Base-by-base conservation (phyloP, 2,113 vertebrate species). In the Sorex fumeus region DNA sequence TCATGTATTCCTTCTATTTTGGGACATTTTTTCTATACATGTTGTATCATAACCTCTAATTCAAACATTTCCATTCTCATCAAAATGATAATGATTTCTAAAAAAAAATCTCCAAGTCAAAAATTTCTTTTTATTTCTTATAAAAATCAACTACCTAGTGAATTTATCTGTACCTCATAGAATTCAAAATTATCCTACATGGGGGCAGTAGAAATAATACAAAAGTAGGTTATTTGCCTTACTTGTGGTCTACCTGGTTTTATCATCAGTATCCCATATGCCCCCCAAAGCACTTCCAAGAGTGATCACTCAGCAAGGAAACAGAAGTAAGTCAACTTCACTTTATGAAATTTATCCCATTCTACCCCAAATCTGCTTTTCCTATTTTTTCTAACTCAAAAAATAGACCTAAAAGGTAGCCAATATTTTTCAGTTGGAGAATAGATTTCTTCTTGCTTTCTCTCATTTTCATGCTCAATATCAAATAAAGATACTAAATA, bases 101-200 rank as follows among this genome's bases (percentile, higher is more conserved):
- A 66, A 81, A 66, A 81, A 84, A 30, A 4, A 67, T 60, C 7
- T 91, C 16, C 32, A 85, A 91, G 47, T 23, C 0, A 84, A 70
- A 34, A 47, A 62, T n/a, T 89, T 88, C n/a, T 81, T 75, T 47
- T 84, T 74, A 28, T 27, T 71, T 81, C 72, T 67, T 28, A 27
- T 69, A 74, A 95, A 62, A 87, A 6, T 40, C 23, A 86, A 11
- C 21, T 84, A 25, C 16, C n/a, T 69, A 12, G 28, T 90, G 47
- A 90, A 80, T n/a, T 87, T 25, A 18, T 23, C n/a, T 88, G 3
- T 32, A 30, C 36, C 67, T 67, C 15, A 19, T 16, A 18, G 53
- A 89, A 11, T 62, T 86, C 19, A 86, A 62, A 74, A 79, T 57
- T 1, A 70, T 79, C n/a, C 45, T 2, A 50, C 57, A 19, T 60